These are phyloP conservation scores for Stenodema calcarata DNA, from an alignment of 2,888 invertebrate species.

Conservation along the genomic window DNA sequence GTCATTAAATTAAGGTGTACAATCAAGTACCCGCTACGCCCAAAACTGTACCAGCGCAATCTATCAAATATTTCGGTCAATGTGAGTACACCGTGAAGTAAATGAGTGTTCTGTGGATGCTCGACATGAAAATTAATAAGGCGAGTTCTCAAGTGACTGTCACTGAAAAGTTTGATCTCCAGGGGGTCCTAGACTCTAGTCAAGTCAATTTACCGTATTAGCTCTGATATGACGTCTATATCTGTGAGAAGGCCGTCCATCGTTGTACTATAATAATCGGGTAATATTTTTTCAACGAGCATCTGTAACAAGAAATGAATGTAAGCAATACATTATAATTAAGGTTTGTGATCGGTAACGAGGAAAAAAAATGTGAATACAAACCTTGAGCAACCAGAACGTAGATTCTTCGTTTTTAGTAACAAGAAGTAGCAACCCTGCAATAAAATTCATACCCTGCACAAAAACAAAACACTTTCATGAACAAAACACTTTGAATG, in stretches of 20 bases:
- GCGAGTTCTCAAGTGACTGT: too few relatives aligned
- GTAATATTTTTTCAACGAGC: conserved; percentile 84
- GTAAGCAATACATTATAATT: not conserved
- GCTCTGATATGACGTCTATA: conserved; percentile 85
- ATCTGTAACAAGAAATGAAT: conserved; percentile 35
- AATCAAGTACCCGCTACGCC: too few relatives aligned
- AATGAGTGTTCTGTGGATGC: too few relatives aligned
- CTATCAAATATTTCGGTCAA: too few relatives aligned
- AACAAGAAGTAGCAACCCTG: conserved; percentile 81
- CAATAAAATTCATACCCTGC: conserved; percentile 91
- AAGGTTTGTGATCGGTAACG: not conserved
- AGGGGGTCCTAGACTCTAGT: too few relatives aligned
- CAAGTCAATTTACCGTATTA: conserved; percentile 67
- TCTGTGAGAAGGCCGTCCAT: conserved; percentile 91
- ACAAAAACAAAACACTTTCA: conserved; percentile 45
- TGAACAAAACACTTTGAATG: too few relatives aligned
- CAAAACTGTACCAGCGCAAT: too few relatives aligned
- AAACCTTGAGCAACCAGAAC: conserved; percentile 88
- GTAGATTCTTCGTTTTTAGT: conserved; percentile 89
- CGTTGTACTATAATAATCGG: conserved; percentile 85
- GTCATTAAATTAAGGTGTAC: too few relatives aligned
- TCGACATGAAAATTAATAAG: too few relatives aligned
- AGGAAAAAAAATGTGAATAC: not conserved
- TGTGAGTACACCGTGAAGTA: too few relatives aligned
- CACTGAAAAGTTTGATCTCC: too few relatives aligned